phyloP scores from a whole-genome alignment of 37 sponge, comb jelly and placozoan genomes.

The Halisarca cf. caerulea region DNA sequence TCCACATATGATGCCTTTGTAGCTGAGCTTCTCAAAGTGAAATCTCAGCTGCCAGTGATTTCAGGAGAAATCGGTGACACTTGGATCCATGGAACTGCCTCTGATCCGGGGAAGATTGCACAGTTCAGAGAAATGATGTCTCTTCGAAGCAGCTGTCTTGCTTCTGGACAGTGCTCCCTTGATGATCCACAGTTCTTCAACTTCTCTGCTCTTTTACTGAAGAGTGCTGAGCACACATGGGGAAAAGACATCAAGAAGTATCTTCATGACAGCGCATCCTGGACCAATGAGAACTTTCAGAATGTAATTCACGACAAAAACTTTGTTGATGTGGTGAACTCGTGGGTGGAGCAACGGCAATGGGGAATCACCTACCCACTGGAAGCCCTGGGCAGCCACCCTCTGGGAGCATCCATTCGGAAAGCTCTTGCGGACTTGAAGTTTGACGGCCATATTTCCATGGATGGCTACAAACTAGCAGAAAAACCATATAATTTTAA shows the following conservation, averaged over 20 bases:
- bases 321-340: constrained; percentile 45
- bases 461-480: constrained; percentile 18
- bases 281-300: constrained; percentile 56
- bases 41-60: constrained; percentile 33
- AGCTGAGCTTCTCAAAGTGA: constrained; percentile 2
- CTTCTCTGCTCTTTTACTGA: constrained; percentile 59
- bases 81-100: constrained; percentile 72
- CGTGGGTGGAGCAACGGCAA: constrained; percentile 69
- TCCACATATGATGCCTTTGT: constrained; percentile 69
- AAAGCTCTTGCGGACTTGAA: constrained; percentile 15
- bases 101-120: constrained; percentile 67
- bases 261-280: constrained; percentile 58
- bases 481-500: constrained; percentile 13
- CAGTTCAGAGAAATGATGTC: constrained; percentile 34
- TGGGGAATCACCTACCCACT: constrained; percentile 57
- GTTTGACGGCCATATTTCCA: constrained; percentile 38
- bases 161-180: constrained; percentile 28
- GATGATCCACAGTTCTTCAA: constrained; percentile 41
- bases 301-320: constrained; percentile 10
- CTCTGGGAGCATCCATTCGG: constrained; percentile 27
- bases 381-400: constrained; percentile 47
- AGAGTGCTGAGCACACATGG: constrained; percentile 83
- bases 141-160: constrained; percentile 29
- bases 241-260: constrained; percentile 68
- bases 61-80: constrained; percentile 78